phyloP scores from a whole-genome alignment of 2,888 invertebrate genomes.

The Eupsilia transversa region DNA sequence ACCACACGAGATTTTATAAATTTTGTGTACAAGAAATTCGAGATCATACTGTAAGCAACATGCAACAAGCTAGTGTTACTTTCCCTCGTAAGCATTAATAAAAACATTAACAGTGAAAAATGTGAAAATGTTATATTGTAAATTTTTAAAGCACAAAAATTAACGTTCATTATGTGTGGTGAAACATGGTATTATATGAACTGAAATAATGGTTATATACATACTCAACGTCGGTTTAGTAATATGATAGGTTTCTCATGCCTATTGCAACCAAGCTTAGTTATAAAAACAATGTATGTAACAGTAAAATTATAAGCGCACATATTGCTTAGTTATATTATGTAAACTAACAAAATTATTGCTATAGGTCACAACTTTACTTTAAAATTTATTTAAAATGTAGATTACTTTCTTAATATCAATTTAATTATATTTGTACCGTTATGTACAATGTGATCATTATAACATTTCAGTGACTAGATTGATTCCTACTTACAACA shows the following conservation, averaged over 20 bases:
- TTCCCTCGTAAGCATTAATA: constrained; percentile 43
- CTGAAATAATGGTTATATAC: constrained; percentile 14
- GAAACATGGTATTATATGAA: constrained; percentile 34
- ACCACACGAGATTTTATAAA: constrained; percentile 56
- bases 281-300: constrained; percentile 17
- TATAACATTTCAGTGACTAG: constrained; percentile 66
- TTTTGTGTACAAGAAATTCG: constrained; percentile 22
- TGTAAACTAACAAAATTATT: constrained; percentile 56
- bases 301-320: constrained; percentile 23
- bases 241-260: constrained; percentile 6
- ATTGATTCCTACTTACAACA: constrained; percentile 57
- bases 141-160: constrained; percentile 50
- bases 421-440: constrained; percentile 36
- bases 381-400: constrained; percentile 16
- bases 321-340: constrained; percentile 36
- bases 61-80: constrained; percentile 57
- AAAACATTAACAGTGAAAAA: constrained; percentile 54
- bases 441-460: constrained; percentile 60
- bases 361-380: constrained; percentile 46
- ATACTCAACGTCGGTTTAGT: constrained; percentile 16
- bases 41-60: constrained; percentile 49
- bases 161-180: constrained; percentile 12
- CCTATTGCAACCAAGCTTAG: constrained; percentile 31
- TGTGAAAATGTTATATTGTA: constrained; percentile 52
- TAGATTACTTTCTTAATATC: constrained; percentile 19